phyloP scores from a whole-genome alignment of 2,113 vertebrate genomes.

The Toxotes chatareus region DNA sequence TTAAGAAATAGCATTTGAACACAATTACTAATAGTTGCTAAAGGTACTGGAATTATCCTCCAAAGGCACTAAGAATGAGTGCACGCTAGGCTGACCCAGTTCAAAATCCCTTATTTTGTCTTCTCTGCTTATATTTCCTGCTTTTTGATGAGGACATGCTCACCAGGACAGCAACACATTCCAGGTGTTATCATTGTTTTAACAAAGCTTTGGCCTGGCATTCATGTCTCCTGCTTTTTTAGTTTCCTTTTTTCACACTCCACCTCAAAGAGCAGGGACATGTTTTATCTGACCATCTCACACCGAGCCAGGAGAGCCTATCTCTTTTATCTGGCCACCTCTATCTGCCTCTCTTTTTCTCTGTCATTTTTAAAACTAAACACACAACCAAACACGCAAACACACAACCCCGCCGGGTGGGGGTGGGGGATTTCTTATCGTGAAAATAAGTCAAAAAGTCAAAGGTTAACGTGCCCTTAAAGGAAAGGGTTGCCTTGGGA shows the following conservation, averaged over 20 bases:
- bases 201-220: constrained; percentile 70
- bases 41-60: constrained; percentile 27
- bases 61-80: constrained; percentile 10
- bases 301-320: constrained; percentile 63
- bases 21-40: constrained; percentile 30
- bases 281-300: constrained; percentile 81
- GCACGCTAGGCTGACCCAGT: background rate
- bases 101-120: constrained; percentile 32
- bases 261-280: constrained; percentile 79
- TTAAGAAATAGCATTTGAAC: constrained; percentile 45
- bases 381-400: constrained; percentile 49
- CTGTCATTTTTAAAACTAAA: constrained; percentile 46
- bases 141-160: constrained; percentile 73
- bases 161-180: constrained; percentile 60
- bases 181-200: constrained; percentile 75
- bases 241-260: constrained; percentile 65
- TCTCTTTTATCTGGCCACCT: constrained; percentile 78
- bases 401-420: constrained; percentile 4
- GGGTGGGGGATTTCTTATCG: background rate
- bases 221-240: constrained; percentile 66
- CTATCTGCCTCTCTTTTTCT: constrained; percentile 70
- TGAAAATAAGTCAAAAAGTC: constrained; percentile 62
- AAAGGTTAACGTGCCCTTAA: constrained; percentile 66
- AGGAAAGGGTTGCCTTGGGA: constrained; percentile 61
- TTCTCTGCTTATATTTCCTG: constrained; percentile 16